Percentiles rank a stretch among this genome's conserved stretches.
Evolutionary conservation across 2,888 invertebrate species (phyloP).

Genomic region (Hirtodrosophila histrioides): DNA sequence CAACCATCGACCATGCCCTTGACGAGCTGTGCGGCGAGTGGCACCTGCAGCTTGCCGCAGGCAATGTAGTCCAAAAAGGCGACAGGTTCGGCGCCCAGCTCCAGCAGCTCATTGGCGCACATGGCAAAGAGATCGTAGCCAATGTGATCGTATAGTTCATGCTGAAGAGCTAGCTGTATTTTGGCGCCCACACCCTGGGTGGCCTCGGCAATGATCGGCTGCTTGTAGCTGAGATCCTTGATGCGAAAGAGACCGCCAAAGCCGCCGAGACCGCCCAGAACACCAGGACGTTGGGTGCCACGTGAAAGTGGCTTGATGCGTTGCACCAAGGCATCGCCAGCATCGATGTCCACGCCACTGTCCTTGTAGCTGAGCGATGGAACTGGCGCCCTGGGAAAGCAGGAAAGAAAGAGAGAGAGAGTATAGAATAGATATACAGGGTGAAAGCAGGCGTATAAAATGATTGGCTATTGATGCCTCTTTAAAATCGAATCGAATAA

Average conservation of each 20-base stretch:
- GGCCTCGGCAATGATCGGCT: constrained; percentile 95
- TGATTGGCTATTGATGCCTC: too few species aligned
- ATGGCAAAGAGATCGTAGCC: constrained; percentile 98
- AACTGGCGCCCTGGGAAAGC: constrained; percentile 6
- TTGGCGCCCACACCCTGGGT: constrained; percentile 99
- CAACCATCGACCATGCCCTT: constrained; percentile 96
- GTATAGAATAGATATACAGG: neutral
- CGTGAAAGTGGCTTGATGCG: constrained; percentile 92
- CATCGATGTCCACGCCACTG: constrained; percentile 96
- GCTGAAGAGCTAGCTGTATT: constrained; percentile 93
- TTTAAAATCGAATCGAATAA: neutral
- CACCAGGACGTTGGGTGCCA: constrained; percentile 91
- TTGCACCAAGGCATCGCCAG: constrained; percentile 94
- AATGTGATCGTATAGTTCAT: constrained; percentile 91
- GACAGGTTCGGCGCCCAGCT: constrained; percentile 97
- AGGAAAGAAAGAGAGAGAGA: neutral
- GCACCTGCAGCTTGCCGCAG: constrained; percentile 92
- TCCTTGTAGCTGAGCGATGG: constrained; percentile 91
- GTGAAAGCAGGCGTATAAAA: too few species aligned
- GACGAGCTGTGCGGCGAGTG: constrained; percentile 91
- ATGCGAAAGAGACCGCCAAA: constrained; percentile 97
- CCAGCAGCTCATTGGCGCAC: constrained; percentile 98
- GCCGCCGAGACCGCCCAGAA: constrained; percentile 93
- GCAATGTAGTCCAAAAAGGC: constrained; percentile 99
- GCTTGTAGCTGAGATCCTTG: constrained; percentile 88